These are phyloP conservation scores for Caenorhabditis plicata DNA, from an alignment of 2,888 invertebrate species.

Conservation along the genomic window DNA sequence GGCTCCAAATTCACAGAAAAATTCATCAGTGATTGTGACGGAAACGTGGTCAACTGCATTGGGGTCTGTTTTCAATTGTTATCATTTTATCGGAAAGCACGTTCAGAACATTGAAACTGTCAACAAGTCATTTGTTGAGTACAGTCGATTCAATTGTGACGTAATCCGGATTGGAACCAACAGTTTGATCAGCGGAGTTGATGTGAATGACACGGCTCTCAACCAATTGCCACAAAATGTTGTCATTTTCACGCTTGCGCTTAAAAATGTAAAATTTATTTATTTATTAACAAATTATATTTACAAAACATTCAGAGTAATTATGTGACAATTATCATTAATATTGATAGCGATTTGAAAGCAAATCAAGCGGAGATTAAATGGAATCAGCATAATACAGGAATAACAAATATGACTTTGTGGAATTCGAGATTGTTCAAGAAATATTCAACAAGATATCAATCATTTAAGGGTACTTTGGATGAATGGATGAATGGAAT, in stretches of 20 bases:
- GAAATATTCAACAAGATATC: constrained; percentile 2
- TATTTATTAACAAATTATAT: constrained; percentile 3
- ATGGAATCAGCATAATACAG: constrained; percentile 33
- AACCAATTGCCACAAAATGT: constrained; percentile 7
- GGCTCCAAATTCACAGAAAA: constrained; percentile 8
- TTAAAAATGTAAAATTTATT: constrained; percentile 15
- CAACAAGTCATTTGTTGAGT: no score
- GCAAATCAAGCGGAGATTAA: constrained; percentile 9
- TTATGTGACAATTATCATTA: constrained; percentile 30
- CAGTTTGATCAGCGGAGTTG: constrained; percentile 19
- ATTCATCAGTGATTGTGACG: constrained; percentile 3
- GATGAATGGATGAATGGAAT: constrained; percentile 12
- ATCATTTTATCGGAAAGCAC: no score
- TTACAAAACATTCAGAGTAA: constrained; percentile 9
- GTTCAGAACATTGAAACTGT: no score
- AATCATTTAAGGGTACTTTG: constrained; percentile 19
- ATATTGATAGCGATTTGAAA: constrained; percentile 41
- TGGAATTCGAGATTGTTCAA: constrained; percentile 29
- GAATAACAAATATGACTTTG: constrained; percentile 7
- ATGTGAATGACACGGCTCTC: not conserved
- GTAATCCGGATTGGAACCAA: constrained; percentile 13
- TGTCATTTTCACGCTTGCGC: constrained; percentile 21
- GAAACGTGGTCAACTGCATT: no score
- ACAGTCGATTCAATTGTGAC: not conserved
- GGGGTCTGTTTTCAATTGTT: no score